These are phyloP conservation scores for Aethes cnicana DNA, from an alignment of 2,888 invertebrate genomes.

Conservation along the genomic window DNA sequence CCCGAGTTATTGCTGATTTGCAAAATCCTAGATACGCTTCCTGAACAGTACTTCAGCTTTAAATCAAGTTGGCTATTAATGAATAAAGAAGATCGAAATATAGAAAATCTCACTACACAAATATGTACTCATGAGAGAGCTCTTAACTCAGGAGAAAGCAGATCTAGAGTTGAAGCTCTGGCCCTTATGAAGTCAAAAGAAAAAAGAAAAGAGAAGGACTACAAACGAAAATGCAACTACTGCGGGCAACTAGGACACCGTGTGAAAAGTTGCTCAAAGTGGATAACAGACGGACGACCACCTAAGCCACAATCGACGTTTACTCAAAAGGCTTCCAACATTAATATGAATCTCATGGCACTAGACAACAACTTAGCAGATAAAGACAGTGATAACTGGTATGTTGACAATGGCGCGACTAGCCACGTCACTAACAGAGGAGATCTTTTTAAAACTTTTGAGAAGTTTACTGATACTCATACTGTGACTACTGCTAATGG, in stretches of 20 bases:
- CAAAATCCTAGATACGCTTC: conserved; percentile 7
- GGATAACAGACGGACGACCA: background rate
- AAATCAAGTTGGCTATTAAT: conserved; percentile 25
- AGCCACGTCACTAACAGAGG: background rate
- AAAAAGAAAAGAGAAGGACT: background rate
- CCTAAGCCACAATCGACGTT: background rate
- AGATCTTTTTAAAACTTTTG: background rate
- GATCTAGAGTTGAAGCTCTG: background rate
- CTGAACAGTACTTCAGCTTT: conserved; percentile 21
- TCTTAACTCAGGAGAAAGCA: background rate
- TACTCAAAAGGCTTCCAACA: background rate
- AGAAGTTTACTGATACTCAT: background rate
- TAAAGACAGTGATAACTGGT: background rate
- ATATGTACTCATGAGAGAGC: background rate
- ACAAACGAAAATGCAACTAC: background rate
- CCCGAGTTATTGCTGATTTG: conserved; percentile 1
- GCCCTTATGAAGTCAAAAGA: background rate
- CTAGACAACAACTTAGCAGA: too few species aligned
- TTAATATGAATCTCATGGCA: background rate
- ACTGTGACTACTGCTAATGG: background rate
- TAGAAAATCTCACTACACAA: background rate
- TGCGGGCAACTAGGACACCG: background rate
- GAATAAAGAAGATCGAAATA: background rate
- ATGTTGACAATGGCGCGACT: background rate
- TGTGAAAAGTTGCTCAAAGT: background rate